Base-by-base conservation (phyloP, 2,113 vertebrate species). In the Alosa alosa region DNA sequence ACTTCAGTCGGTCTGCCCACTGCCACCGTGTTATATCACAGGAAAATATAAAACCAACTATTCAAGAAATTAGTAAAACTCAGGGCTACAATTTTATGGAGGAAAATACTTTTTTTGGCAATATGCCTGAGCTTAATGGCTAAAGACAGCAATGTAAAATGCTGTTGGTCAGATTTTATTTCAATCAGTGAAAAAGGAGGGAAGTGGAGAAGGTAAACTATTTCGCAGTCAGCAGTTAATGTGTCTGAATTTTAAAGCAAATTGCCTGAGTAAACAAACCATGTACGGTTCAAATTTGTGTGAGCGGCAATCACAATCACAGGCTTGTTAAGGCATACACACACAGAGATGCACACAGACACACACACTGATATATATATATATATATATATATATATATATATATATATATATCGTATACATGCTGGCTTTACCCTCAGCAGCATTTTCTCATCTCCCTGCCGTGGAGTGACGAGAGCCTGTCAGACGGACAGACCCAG, bases 231-330 rank as follows among this genome's bases (percentile, higher is more conserved):
- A n/a, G 60, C n/a, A 8, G 60, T 64, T 20, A 64, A n/a, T 64
- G 60, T 2, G 60, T 6, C 60, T 64, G 60, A 64, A 64, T 64
- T 64, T n/a, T 9, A 64, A 64, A 64, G 60, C 60, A 64, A 64
- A 64, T 64, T 64, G 60, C 60, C 60, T n/a, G 6, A 57, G 60
- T 8, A 25, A 22, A 64, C 60, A 64, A 64, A 64, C 1, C 22
- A 9, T 22, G 20, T 64, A 64, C 25, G 22, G 60, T n/a, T 60
- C 55, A 22, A 64, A 64, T 8, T n/a, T n/a, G 60, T n/a, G 22
- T 64, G 60, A 64, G 60, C 60, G 1, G 60, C 60, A 64, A 64
- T 64, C 60, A 64, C 60, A 64, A 64, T 64, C 60, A 64, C 60
- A n/a, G 1, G 60, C 60, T 64, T 64, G 60, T 64, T 25, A 7